Evolutionary conservation across 2,113 vertebrate species (phyloP).

Genomic region (Hippocampus barbouri): DNA sequence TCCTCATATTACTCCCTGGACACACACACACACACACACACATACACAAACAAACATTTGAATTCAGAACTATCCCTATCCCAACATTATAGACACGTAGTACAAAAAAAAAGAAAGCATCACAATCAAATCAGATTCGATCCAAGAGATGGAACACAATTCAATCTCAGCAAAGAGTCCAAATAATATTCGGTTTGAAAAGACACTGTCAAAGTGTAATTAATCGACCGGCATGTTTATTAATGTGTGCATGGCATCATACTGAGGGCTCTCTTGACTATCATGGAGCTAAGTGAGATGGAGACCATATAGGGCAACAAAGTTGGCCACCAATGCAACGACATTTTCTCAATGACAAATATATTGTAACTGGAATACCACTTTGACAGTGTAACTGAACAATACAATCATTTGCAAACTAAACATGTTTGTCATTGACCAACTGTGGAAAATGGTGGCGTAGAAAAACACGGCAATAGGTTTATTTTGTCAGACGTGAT

Average conservation of each 20-base stretch:
- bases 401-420: background rate
- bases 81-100: background rate
- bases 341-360: background rate
- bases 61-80: background rate
- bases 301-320: background rate
- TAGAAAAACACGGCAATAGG: background rate
- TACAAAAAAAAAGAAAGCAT: no score
- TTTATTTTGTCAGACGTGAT: background rate
- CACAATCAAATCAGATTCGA: background rate
- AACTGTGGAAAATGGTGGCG: background rate
- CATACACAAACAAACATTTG: background rate
- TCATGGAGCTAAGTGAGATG: background rate
- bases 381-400: background rate
- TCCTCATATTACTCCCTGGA: conserved; percentile 75
- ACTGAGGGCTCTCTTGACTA: background rate
- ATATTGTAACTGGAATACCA: background rate
- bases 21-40: conserved; percentile 16
- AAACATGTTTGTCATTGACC: background rate
- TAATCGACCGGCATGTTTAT: background rate
- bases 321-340: background rate
- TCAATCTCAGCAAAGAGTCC: background rate
- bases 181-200: background rate
- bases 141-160: background rate
- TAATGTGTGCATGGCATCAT: background rate
- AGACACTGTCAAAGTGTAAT: background rate